phyloP scores from a whole-genome alignment of 2,888 invertebrate genomes.

The Linyphia triangularis region DNA sequence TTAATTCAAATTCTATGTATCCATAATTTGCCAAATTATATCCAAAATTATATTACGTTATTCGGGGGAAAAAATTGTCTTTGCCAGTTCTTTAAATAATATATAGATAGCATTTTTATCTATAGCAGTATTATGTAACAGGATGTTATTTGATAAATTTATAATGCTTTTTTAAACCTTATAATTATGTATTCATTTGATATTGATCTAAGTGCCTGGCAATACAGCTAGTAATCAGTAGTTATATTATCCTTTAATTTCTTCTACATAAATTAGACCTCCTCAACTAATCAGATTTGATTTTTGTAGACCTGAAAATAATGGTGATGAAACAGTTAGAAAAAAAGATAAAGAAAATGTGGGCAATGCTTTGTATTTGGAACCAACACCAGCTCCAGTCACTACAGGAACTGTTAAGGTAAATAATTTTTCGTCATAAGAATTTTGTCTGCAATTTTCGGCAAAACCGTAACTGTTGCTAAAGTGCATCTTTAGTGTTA shows the following conservation, averaged over 20 bases:
- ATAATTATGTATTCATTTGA: neutral
- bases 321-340: slow-evolving; percentile 58
- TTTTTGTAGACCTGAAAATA: slow-evolving; percentile 54
- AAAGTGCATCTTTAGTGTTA: too few relatives aligned
- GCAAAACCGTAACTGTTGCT: too few relatives aligned
- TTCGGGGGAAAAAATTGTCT: too few relatives aligned
- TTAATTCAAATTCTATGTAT: too few relatives aligned
- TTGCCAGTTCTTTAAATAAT: too few relatives aligned
- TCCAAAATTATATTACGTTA: too few relatives aligned
- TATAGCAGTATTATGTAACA: neutral
- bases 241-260: neutral
- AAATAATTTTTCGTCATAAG: too few relatives aligned
- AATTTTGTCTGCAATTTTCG: too few relatives aligned
- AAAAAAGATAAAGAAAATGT: slow-evolving; percentile 61
- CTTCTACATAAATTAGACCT: too few relatives aligned
- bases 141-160: neutral
- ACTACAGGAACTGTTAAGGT: slow-evolving; percentile 53
- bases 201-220: neutral
- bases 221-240: neutral
- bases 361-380: slow-evolving; percentile 18
- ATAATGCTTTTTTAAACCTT: neutral
- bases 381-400: slow-evolving; percentile 16
- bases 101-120: too few relatives aligned
- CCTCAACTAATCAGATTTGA: neutral
- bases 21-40: too few relatives aligned